Base-by-base conservation (phyloP, 1,140 invertebrate genomes). In the Lepidurus arcticus region DNA sequence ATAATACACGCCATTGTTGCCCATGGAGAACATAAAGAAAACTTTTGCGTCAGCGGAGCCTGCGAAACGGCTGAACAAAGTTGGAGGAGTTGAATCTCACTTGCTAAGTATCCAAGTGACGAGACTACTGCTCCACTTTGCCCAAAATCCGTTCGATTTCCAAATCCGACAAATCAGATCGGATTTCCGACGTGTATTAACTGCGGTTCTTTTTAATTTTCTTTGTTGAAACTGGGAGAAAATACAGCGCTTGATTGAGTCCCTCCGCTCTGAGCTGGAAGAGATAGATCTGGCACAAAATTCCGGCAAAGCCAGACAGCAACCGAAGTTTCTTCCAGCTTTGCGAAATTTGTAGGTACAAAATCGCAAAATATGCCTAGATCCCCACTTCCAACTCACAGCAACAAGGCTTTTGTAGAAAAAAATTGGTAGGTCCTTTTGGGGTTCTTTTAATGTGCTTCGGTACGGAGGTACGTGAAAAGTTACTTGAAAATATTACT, bases 1-100 rank as follows among this genome's bases (percentile, higher is more conserved):
- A 34, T 34, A 34, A 34, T 34, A 34, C 34, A 34, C 34, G 34
- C 34, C 34, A 34, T 34, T 34, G 4, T 34, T 34, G 34, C 34
- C 34, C 34, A 34, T 34, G 34, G 34, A 34, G 3, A 34, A 4
- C 2, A 3, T 34, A 34, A 21, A 65, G 13, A 9, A 65, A 65
- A 16, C 13, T 65, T 65, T 21, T 13, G 53, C 53, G 21, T 65
- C 21, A 1, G 42, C 76, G 79, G 44, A 43, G 78, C 26, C 13
- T 47, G n/a, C 9, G 42, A 42, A 45, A 74, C 65, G 76, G 45
- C 77, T 83, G 87, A 86, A 88, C 88, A 89, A 90, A 91, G 90
- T 90, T 91, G 90, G 90, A 91, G 90, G 89, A 91, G 90, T 90
- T 90, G 90, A 91, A 91, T 91, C 90, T 91, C 90, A 90, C 89